phyloP scores from a whole-genome alignment of 2,797 vertebrate genomes.

The Tachyglossus aculeatus region DNA sequence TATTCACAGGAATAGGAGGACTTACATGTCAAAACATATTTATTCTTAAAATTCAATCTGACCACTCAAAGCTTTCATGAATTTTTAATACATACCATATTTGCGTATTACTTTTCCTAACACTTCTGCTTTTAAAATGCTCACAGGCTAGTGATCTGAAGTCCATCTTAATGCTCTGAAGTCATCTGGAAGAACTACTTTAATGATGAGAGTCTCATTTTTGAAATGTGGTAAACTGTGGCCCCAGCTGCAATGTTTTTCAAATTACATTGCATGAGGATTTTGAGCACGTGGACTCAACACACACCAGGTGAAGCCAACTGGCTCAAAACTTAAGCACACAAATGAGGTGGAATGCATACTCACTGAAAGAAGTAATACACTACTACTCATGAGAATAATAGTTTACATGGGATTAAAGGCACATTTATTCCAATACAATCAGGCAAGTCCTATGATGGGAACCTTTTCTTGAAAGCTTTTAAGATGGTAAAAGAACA shows the following conservation, averaged over 20 bases:
- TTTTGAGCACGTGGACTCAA: background rate
- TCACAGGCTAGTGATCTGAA: background rate
- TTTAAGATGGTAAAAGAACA: constrained; percentile 8
- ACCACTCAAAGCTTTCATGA: too few species aligned
- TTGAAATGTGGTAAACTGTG: background rate
- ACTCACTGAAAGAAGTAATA: background rate
- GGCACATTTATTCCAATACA: background rate
- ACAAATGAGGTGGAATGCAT: background rate
- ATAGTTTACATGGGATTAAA: background rate
- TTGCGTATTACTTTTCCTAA: background rate
- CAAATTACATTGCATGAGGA: constrained; percentile 17
- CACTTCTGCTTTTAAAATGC: background rate
- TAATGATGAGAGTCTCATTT: constrained; percentile 14
- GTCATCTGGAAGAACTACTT: constrained; percentile 6
- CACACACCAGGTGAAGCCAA: background rate
- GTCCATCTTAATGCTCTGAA: background rate
- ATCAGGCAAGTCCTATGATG: background rate
- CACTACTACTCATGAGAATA: background rate
- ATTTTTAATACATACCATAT: background rate
- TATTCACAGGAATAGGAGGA: too few species aligned
- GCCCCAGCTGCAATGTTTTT: constrained; percentile 2
- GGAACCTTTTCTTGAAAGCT: background rate
- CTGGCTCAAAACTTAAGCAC: background rate
- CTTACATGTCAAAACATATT: too few species aligned
- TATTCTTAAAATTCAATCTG: too few species aligned